Evolutionary conservation across 2,113 vertebrate species (phyloP), one percentile per base, ranked within the genome.

Genomic region (Orycteropus afer): DNA sequence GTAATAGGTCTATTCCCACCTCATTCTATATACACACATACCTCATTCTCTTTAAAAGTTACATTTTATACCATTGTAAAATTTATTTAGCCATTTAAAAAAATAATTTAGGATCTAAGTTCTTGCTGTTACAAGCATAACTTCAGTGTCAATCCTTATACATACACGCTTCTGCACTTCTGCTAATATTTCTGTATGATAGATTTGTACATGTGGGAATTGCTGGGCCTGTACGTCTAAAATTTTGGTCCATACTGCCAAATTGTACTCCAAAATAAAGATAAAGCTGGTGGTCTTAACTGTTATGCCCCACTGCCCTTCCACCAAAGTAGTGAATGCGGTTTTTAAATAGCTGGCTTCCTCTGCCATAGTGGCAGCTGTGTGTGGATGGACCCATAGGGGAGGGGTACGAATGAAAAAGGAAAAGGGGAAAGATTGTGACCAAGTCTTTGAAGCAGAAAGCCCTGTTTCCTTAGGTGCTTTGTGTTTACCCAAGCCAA

Each of bases 321-420:
- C 37, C 49, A 94, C 83, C 40, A 57, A 69, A 93, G 34, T 37
- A 89, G 55, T 0, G 3, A 90, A n/a, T 78, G 25, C 57, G n/a
- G 47, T 93, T 91, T 93, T 63, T 53, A 95, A 89, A 67, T 59
- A 82, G 45, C 40, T 89, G 63, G 61, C 90, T 93, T 93, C 65
- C 40, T 94, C 7, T 86, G 67, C 37, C 23, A 9, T 90, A 40
- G 78, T 61, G 73, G 45, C 74, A 86, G 90, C 76, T 95, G n/a
- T 89, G 53, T 83, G 67, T 37, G 69, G 49, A 91, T 37, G 69
- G 49, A 91, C n/a, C 32, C n/a, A 27, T 4, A 67, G 49, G 40
- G 37, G 25, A 89, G 15, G 55, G 76, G 61, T 89, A 57, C 76
- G 45, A 20, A 94, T 7, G 59, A 40, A 86, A 42, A 91, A 57